Percentiles rank a stretch among this genome's conserved stretches.
Evolutionary conservation across 2,888 invertebrate genomes (phyloP).

Genomic region (Opisthograptis luteolata): DNA sequence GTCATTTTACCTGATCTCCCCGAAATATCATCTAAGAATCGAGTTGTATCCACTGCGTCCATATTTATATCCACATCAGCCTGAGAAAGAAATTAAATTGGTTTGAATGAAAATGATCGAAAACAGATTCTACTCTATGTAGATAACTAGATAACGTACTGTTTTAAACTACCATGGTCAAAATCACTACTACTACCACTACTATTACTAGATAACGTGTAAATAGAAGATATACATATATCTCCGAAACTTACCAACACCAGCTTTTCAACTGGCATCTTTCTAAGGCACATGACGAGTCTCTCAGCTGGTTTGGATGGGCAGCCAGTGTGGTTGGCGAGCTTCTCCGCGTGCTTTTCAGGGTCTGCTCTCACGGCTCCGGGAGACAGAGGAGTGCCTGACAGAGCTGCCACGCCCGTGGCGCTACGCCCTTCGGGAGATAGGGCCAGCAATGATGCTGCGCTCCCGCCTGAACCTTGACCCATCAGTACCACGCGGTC

Average conservation of each 20-base stretch:
- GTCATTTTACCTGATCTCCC: slow-evolving; percentile 71
- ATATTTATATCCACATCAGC: slow-evolving; percentile 85
- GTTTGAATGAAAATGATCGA: too few relatives aligned
- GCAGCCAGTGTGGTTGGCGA: slow-evolving; percentile 87
- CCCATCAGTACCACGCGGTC: slow-evolving; percentile 89
- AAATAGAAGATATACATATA: neutral
- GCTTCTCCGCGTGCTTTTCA: slow-evolving; percentile 82
- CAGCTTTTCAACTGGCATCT: slow-evolving; percentile 72
- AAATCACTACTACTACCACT: too few relatives aligned
- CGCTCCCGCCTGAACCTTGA: slow-evolving; percentile 91
- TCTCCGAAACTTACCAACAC: slow-evolving; percentile 55
- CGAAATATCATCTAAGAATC: slow-evolving; percentile 86
- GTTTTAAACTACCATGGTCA: too few relatives aligned
- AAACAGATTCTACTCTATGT: too few relatives aligned
- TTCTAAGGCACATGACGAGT: slow-evolving; percentile 87
- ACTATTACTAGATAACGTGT: too few relatives aligned
- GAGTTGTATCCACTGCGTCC: slow-evolving; percentile 78
- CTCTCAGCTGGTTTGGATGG: slow-evolving; percentile 83
- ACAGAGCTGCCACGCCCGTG: slow-evolving; percentile 88
- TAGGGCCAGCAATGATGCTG: slow-evolving; percentile 87
- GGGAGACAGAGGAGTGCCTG: slow-evolving; percentile 89
- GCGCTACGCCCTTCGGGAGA: slow-evolving; percentile 86
- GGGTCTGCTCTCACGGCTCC: slow-evolving; percentile 88
- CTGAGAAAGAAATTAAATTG: slow-evolving; percentile 53
- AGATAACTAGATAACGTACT: too few relatives aligned